phyloP scores from a whole-genome alignment of 2,113 vertebrate species.

The Eolophus roseicapilla region DNA sequence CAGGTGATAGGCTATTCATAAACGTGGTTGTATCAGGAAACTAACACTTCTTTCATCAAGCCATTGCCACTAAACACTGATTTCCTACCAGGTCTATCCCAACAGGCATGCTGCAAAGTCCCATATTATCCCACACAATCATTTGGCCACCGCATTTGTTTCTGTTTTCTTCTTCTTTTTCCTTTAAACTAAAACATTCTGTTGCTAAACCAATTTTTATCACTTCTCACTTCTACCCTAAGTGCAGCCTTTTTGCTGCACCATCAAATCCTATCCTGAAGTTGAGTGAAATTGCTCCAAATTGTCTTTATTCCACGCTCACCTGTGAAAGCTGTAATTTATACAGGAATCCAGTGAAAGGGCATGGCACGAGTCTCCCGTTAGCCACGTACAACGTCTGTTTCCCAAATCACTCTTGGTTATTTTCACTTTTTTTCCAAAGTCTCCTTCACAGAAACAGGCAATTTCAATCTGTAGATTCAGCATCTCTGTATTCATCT shows the following conservation, averaged over 20 bases:
- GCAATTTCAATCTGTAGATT: neutral
- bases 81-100: neutral
- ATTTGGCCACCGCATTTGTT: neutral
- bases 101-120: neutral
- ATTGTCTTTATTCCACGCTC: neutral
- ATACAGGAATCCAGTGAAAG: neutral
- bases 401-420: neutral
- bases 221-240: neutral
- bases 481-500: neutral
- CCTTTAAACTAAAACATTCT: neutral
- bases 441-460: neutral
- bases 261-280: neutral
- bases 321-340: neutral
- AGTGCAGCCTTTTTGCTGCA: neutral
- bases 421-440: neutral
- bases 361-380: neutral
- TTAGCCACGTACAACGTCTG: neutral
- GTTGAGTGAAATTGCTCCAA: neutral
- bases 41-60: neutral
- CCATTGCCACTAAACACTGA: neutral
- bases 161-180: neutral
- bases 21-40: neutral
- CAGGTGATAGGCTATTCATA: neutral
- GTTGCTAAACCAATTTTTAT: neutral
- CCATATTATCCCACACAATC: neutral